Conservation (phyloP, 2,113 vertebrate genomes). For the Notechis scutatus region DNA sequence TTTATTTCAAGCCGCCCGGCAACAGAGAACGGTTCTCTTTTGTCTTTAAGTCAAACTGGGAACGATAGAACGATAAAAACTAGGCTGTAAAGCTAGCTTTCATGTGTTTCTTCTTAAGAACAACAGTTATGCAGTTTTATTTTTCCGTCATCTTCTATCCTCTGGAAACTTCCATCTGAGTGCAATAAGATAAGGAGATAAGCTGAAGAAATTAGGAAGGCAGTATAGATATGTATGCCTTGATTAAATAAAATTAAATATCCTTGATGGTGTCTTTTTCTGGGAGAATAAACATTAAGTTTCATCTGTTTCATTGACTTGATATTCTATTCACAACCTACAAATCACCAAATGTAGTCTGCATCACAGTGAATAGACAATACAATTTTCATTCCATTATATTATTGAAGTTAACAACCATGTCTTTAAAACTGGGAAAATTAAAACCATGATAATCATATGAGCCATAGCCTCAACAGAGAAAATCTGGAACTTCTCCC, state of each 20-base stretch:
- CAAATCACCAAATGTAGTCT: background rate
- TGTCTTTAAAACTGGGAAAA: background rate
- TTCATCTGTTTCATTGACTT: background rate
- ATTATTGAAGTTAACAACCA: background rate
- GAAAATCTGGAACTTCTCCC: background rate
- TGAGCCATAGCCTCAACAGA: background rate
- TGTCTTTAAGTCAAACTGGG: constrained; percentile 56
- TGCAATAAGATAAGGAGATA: background rate
- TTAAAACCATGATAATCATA: background rate
- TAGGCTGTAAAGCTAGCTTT: constrained; percentile 53
- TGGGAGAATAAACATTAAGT: background rate
- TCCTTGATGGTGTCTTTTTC: background rate
- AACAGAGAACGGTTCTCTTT: constrained; percentile 55
- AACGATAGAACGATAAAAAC: constrained; percentile 60
- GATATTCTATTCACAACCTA: background rate
- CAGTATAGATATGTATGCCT: background rate
- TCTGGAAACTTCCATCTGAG: background rate
- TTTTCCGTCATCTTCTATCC: constrained; percentile 28
- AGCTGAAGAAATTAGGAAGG: background rate
- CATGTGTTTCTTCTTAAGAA: constrained; percentile 60
- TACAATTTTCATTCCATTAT: background rate
- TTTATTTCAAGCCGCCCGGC: constrained; percentile 61
- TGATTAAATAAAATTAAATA: background rate
- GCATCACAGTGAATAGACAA: background rate
- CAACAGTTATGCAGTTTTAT: constrained; percentile 26